Percentiles rank a stretch among this genome's conserved stretches.
Evolutionary conservation across 2,797 vertebrate genomes (phyloP).

Genomic region (Chelon labrosus): DNA sequence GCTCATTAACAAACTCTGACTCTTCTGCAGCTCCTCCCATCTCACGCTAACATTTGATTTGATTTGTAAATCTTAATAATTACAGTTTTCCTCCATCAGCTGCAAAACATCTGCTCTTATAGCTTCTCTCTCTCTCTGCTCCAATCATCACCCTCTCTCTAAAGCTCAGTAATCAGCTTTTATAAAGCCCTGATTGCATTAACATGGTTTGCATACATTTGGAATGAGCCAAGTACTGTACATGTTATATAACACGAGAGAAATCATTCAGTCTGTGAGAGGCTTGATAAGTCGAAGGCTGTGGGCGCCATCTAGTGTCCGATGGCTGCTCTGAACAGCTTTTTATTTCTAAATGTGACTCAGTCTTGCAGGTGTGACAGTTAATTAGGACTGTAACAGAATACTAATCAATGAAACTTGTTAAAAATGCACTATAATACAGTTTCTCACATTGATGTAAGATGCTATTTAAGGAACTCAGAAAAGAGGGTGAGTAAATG

Average conservation of each 20-base stretch:
- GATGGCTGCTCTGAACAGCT: slow-evolving; percentile 12
- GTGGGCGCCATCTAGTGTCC: slow-evolving; percentile 45
- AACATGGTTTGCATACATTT: slow-evolving; percentile 1
- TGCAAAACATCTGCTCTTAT: no score
- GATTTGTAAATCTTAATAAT: no score
- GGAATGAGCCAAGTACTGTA: neutral
- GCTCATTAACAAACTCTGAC: no score
- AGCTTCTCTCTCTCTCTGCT: neutral
- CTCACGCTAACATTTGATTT: neutral
- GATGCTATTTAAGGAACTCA: no score
- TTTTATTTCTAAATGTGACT: neutral
- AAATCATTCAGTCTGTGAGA: neutral
- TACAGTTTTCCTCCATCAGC: no score
- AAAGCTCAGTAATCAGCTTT: slow-evolving; percentile 25
- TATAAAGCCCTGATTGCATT: slow-evolving; percentile 8
- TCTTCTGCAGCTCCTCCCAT: slow-evolving; percentile 10
- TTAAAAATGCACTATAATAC: neutral
- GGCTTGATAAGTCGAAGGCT: neutral
- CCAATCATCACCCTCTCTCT: neutral
- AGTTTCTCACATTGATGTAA: no score
- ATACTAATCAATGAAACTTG: neutral
- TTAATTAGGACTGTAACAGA: no score
- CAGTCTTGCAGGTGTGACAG: neutral
- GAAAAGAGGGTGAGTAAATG: no score
- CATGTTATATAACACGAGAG: slow-evolving; percentile 11